Percentiles rank a stretch among this genome's conserved stretches.
These are phyloP conservation scores for Volucella inanis DNA, from an alignment of 2,888 invertebrate genomes.

Conservation along the genomic window DNA sequence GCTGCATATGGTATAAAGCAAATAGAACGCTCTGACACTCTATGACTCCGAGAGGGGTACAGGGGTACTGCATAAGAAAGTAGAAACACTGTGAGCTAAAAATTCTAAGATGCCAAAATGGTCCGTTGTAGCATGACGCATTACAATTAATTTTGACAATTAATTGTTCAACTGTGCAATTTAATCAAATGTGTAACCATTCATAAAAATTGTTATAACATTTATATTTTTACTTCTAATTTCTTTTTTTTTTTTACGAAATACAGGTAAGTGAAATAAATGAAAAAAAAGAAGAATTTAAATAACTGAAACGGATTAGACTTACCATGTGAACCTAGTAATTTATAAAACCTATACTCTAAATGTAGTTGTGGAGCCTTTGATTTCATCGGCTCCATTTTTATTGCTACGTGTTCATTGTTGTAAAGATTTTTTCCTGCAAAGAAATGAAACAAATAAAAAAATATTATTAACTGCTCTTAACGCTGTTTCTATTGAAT, in stretches of 20 bases:
- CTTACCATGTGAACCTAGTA: constrained; percentile 98
- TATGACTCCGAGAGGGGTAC: too few relatives aligned
- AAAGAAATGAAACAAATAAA: constrained; percentile 82
- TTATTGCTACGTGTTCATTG: constrained; percentile 99
- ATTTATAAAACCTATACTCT: constrained; percentile 99
- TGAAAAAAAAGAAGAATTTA: background rate
- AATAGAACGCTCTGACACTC: too few relatives aligned
- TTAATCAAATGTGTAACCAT: constrained; percentile 6
- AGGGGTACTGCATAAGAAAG: too few relatives aligned
- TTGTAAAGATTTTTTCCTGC: constrained; percentile 99
- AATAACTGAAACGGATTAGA: constrained; percentile 62
- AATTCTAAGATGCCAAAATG: background rate
- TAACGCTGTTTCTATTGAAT: background rate
- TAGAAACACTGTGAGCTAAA: too few relatives aligned
- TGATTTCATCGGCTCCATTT: constrained; percentile 99
- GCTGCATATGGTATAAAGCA: too few relatives aligned
- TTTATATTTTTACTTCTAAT: constrained; percentile 4
- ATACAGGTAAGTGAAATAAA: constrained; percentile 11
- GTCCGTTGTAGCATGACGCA: background rate
- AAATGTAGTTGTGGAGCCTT: constrained; percentile 99
- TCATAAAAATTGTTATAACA: background rate
- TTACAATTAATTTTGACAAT: background rate
- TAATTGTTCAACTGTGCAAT: background rate
- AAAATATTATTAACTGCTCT: constrained; percentile 5
- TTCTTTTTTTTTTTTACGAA: constrained; percentile 42